Conservation (phyloP, 2,888 invertebrate species). For the Oegoconia quadripuncta region DNA sequence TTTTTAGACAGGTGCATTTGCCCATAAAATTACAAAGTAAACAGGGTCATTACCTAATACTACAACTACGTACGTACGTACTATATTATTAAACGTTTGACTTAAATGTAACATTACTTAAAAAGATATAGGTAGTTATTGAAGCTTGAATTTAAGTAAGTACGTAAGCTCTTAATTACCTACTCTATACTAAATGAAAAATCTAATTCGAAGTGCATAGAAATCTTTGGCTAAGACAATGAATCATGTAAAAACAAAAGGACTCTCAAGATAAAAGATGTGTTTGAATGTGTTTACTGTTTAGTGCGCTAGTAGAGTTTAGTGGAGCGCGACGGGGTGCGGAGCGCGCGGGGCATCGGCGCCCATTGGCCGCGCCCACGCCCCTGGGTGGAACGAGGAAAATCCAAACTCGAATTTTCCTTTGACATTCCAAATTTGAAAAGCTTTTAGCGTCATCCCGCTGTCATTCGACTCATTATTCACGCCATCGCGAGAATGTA, state of each 20-base stretch:
- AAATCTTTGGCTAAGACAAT: slow-evolving; percentile 10
- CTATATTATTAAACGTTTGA: background rate
- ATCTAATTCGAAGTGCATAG: background rate
- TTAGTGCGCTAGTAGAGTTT: slow-evolving; percentile 39
- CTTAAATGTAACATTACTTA: no score
- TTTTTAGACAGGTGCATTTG: no score
- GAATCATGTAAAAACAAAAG: slow-evolving; percentile 9
- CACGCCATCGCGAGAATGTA: slow-evolving; percentile 35
- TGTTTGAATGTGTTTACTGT: slow-evolving; percentile 33
- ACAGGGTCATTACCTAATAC: no score
- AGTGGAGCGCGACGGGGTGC: slow-evolving; percentile 33
- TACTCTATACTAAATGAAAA: background rate
- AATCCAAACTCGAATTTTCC: slow-evolving; percentile 59
- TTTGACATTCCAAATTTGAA: slow-evolving; percentile 51
- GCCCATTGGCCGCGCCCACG: slow-evolving; percentile 72
- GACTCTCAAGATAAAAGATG: slow-evolving; percentile 18
- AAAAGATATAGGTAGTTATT: no score
- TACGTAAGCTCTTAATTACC: slow-evolving; percentile 6
- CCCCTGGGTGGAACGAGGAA: slow-evolving; percentile 63
- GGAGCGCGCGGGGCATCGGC: slow-evolving; percentile 28
- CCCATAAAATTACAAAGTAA: no score
- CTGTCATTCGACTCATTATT: slow-evolving; percentile 56
- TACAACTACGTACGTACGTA: no score
- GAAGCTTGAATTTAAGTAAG: background rate
- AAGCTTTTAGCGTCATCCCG: slow-evolving; percentile 71